Conservation (phyloP, 2,888 invertebrate species). For the Formica aserva region DNA sequence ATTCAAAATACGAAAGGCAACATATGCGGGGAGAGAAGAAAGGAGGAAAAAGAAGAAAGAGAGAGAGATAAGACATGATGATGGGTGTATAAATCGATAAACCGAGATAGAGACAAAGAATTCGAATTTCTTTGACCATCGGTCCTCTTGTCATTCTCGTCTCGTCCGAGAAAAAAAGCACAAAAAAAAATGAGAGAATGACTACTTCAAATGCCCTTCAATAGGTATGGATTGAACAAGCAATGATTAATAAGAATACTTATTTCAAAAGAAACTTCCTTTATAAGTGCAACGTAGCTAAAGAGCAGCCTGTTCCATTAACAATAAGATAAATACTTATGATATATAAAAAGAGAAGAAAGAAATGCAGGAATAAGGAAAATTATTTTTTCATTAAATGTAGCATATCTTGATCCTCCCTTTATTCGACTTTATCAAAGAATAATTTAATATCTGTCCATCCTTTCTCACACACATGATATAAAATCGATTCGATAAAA, state of each 20-base stretch:
- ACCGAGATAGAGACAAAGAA: slow-evolving; percentile 9
- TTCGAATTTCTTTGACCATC: background rate
- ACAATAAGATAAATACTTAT: background rate
- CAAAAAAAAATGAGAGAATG: background rate
- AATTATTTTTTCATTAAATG: background rate
- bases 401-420: background rate
- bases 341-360: background rate
- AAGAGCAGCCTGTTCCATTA: background rate
- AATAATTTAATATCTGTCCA: background rate
- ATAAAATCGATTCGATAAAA: background rate
- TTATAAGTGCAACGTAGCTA: background rate
- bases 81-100: slow-evolving; percentile 11
- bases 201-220: background rate
- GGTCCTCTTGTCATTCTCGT: background rate
- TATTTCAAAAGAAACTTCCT: background rate
- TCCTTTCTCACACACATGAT: background rate
- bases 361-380: background rate
- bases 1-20: background rate
- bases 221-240: background rate
- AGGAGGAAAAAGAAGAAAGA: background rate
- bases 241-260: background rate
- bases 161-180: background rate
- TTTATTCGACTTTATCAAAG: background rate
- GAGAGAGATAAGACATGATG: background rate
- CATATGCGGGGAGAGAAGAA: background rate